Evolutionary conservation across 2,797 vertebrate species (phyloP), one percentile per base, ranked within the genome.

Genomic region (Amblyopsis hoosieri): DNA sequence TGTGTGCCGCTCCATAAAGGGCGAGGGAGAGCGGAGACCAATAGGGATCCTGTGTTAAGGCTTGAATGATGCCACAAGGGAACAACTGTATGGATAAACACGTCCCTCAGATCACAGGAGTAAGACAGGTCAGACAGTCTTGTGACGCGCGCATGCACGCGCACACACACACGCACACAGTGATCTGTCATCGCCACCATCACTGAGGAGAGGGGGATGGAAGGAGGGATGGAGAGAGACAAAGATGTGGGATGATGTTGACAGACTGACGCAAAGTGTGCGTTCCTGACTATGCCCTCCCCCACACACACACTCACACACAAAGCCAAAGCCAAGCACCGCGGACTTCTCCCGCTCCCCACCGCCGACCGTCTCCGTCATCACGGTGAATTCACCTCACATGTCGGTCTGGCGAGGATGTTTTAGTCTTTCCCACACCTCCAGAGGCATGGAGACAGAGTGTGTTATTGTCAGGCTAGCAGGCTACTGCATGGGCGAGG

Each of bases 81-180:
- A 86, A 91, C 74, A 85, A 67, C 67, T 74, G 74, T 81, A 78
- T 12, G 74, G 74, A 69, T 80, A 63, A 67, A 73, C 79, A 74
- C 74, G 71, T 73, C 62, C 75, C 81, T 14, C 50, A 85, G 85
- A 93, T 92, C 83, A 86, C 62, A 74, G 72, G 79, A 81, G 83
- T 82, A 80, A 67, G 84, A 67, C 76, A 57, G 45, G 61, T 54
- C 62, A 71, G 74, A 79, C 64, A 69, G 69, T 78, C 69, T 64
- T 82, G 66, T 74, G 59, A 75, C 66, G 57, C 71, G 85, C 83
- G 83, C 19, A 23, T 3, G 19, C 23, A 3, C 23, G 0, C 23
- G 3, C 23, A 23, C 23, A 23, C 23, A 0, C 23, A 23, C 23
- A 23, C 3, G 83, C 82, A 66, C 69, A 70, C 53, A 67, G 57